Evolutionary conservation across 2,113 vertebrate genomes (phyloP).

Genomic region (Ictalurus furcatus): DNA sequence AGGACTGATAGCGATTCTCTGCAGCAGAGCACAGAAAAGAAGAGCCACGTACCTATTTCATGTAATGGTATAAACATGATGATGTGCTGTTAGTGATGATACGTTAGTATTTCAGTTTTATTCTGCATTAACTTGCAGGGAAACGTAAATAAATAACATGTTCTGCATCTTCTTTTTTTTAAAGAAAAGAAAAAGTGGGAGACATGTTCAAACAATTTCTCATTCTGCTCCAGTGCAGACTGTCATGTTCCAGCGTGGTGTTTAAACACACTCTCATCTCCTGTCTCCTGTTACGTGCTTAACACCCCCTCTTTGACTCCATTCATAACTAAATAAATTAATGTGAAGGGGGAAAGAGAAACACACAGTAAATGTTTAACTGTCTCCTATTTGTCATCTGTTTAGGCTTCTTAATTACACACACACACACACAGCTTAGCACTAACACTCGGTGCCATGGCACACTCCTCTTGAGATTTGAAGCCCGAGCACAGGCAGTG

Average conservation of each 20-base stretch:
- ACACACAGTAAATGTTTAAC: constrained; percentile 78
- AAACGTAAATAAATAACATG: background rate
- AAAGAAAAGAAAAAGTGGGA: constrained; percentile 9
- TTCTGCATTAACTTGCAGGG: background rate
- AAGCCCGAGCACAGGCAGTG: constrained; percentile 67
- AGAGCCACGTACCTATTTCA: background rate
- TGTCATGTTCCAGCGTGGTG: constrained; percentile 55
- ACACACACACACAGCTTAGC: constrained; percentile 68
- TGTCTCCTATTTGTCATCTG: constrained; percentile 77
- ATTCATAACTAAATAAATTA: constrained; percentile 71
- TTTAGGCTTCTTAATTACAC: constrained; percentile 78
- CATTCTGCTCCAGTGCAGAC: constrained; percentile 60
- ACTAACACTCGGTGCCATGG: constrained; percentile 40
- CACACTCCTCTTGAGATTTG: constrained; percentile 61
- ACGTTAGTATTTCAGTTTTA: background rate
- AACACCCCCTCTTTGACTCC: constrained; percentile 69
- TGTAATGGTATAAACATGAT: background rate
- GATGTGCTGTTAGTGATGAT: background rate
- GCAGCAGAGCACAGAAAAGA: constrained; percentile 57
- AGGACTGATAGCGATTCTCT: constrained; percentile 73
- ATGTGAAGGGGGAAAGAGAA: constrained; percentile 64
- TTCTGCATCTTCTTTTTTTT: background rate
- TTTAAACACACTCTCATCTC: constrained; percentile 53
- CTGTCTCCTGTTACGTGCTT: constrained; percentile 61
- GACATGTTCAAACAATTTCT: constrained; percentile 67